Evolutionary conservation across 2,113 vertebrate species (phyloP).

Genomic region (Cottus gobio): DNA sequence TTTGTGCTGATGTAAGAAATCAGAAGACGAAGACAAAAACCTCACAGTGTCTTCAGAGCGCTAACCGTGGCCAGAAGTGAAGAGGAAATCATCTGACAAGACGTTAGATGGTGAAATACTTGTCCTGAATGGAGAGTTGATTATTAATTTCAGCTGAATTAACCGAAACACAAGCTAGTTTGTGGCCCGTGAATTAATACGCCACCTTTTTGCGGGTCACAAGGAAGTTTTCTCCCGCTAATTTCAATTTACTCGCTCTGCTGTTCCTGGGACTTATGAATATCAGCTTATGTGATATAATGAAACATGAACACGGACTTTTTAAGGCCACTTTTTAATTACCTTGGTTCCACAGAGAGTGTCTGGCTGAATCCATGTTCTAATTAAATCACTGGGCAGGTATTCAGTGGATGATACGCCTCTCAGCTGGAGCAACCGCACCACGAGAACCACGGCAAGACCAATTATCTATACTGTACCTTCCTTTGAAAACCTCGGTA

Average conservation of each 20-base stretch:
- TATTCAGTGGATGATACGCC: constrained; percentile 43
- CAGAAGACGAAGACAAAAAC: background rate
- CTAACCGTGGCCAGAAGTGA: background rate
- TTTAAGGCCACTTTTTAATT: constrained; percentile 56
- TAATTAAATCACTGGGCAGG: constrained; percentile 58
- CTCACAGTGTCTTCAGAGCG: background rate
- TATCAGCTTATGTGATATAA: constrained; percentile 37
- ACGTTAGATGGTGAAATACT: background rate
- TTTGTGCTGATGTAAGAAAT: background rate
- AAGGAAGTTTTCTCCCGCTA: background rate
- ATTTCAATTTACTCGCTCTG: constrained; percentile 13
- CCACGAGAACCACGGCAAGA: constrained; percentile 9
- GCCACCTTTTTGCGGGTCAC: constrained; percentile 1
- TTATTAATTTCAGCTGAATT: constrained; percentile 7
- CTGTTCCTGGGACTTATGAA: background rate
- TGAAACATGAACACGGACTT: constrained; percentile 31
- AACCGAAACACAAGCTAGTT: background rate
- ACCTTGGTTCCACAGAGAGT: constrained; percentile 38
- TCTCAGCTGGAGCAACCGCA: constrained; percentile 39
- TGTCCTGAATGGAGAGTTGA: background rate
- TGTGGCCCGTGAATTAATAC: background rate
- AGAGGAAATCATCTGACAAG: background rate
- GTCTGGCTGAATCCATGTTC: constrained; percentile 43
- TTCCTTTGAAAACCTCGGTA: constrained; percentile 10
- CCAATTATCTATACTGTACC: constrained; percentile 37